Conservation (phyloP, 2,113 vertebrate genomes). For the Alouatta palliata region DNA sequence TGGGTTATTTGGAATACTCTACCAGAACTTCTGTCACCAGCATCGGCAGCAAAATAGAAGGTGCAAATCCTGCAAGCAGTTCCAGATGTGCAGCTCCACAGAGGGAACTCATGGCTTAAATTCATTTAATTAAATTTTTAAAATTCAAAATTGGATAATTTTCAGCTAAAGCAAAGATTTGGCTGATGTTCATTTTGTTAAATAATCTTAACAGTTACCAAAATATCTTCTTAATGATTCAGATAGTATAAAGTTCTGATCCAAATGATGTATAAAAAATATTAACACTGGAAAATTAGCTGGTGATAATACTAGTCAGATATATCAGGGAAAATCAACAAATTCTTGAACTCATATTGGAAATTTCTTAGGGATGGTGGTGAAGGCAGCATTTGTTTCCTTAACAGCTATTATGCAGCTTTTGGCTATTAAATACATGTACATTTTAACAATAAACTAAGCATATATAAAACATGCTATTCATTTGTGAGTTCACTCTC, state of each 20-base stretch:
- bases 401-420: not conserved
- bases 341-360: not conserved
- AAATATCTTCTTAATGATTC: slow-evolving; percentile 2
- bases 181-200: not conserved
- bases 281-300: not conserved
- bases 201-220: slow-evolving; percentile 10
- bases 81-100: not conserved
- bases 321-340: not conserved
- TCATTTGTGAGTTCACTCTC: slow-evolving; percentile 4
- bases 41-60: not conserved
- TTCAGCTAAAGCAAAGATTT: slow-evolving; percentile 30
- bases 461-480: not conserved
- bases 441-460: not conserved
- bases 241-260: not conserved
- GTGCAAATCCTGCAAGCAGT: not conserved
- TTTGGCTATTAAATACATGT: slow-evolving; percentile 1
- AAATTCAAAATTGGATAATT: not conserved
- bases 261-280: slow-evolving; percentile 1
- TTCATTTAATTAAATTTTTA: not conserved
- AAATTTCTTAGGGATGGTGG: not conserved
- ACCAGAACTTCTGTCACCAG: not conserved
- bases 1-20: not conserved
- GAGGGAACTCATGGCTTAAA: not conserved
- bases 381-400: not conserved
- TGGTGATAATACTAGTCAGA: not conserved